Base-by-base conservation (phyloP, 2,797 vertebrate genomes). In the Gymnoscopelus braueri region DNA sequence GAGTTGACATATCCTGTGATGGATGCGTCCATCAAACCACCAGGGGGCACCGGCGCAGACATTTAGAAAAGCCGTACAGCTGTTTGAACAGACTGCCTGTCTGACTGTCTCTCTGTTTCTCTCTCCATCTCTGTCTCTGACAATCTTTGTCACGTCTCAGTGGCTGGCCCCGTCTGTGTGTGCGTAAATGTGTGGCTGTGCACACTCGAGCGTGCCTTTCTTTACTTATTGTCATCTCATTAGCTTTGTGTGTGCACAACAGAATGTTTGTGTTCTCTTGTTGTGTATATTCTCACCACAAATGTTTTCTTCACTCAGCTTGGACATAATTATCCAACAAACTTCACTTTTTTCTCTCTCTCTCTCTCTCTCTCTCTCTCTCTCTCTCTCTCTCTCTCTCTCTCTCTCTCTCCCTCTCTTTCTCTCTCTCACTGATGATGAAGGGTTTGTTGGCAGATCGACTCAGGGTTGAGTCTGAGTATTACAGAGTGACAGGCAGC, bases 11-110 rank as follows among this genome's bases (percentile, higher is more conserved):
- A 65, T 62, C 58, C 23, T 72, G 69, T 35, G 67, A 47, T 15
- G 35, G 60, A 15, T 63, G 63, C 59, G 60, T n/a, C 56, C 44
- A 67, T 67, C 19, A 69, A 82, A 77, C 75, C 71, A 84, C 1
- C 50, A 76, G 75, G 67, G 72, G 63, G 73, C 62, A 61, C 78
- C 50, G 78, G 9, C 53, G 61, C 64, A 49, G 56, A 72, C 61
- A 49, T 79, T 49, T 24, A 61, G 3, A 39, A 63, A 55, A 52
- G 13, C 24, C 61, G 19, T 72, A 29, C 60, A 65, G 57, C n/a
- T 56, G 29, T 64, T 49, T 23, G 71, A 67, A 65, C 35, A n/a
- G 63, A 65, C 15, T 14, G n/a, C 56, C 63, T 61, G 14, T 35
- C 57, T 32, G 35, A 56, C 35, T 26, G 5, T 69, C 44, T 11